phyloP scores from a whole-genome alignment of 2,888 invertebrate genomes.

The Drosophila atroscutellata region DNA sequence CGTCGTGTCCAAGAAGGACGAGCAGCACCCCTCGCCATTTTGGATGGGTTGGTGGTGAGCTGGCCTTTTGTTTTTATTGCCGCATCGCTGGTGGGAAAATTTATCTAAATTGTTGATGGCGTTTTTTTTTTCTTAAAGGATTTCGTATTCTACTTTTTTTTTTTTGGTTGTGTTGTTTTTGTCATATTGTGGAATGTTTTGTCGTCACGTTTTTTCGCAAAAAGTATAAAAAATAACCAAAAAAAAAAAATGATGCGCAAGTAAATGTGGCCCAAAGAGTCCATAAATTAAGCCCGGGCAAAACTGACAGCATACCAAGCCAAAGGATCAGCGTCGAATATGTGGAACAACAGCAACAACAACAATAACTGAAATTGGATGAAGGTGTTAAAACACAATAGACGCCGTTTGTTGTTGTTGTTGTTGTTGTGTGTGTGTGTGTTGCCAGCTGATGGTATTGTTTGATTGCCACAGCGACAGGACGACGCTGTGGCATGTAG shows the following conservation, averaged over 20 bases:
- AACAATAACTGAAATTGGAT: slow-evolving; percentile 77
- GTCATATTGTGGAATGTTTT: slow-evolving; percentile 84
- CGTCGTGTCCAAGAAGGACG: slow-evolving; percentile 1
- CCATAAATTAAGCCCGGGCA: slow-evolving; percentile 80
- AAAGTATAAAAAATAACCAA: not conserved
- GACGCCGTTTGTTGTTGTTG: slow-evolving; percentile 1
- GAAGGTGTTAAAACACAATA: slow-evolving; percentile 84
- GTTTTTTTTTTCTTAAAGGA: slow-evolving; percentile 66
- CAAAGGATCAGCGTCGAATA: slow-evolving; percentile 65
- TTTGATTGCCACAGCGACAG: slow-evolving; percentile 27
- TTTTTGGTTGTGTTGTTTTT: slow-evolving; percentile 59
- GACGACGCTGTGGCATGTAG: slow-evolving; percentile 4
- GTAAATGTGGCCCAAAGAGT: slow-evolving; percentile 81
- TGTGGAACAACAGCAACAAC: slow-evolving; percentile 49
- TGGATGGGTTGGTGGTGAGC: slow-evolving; percentile 60
- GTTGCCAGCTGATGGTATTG: slow-evolving; percentile 40
- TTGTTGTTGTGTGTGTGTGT: not conserved
- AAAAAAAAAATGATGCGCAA: slow-evolving; percentile 54
- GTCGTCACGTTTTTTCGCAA: slow-evolving; percentile 80
- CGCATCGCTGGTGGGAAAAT: slow-evolving; percentile 83
- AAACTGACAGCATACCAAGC: slow-evolving; percentile 63
- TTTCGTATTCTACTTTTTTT: slow-evolving; percentile 64
- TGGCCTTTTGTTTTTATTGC: slow-evolving; percentile 69
- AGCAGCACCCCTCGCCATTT: slow-evolving; percentile 52
- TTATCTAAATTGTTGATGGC: slow-evolving; percentile 82